Evolutionary conservation across 2,888 invertebrate species (phyloP), one percentile per base, ranked within the genome.

Genomic region (Seira musarum): DNA sequence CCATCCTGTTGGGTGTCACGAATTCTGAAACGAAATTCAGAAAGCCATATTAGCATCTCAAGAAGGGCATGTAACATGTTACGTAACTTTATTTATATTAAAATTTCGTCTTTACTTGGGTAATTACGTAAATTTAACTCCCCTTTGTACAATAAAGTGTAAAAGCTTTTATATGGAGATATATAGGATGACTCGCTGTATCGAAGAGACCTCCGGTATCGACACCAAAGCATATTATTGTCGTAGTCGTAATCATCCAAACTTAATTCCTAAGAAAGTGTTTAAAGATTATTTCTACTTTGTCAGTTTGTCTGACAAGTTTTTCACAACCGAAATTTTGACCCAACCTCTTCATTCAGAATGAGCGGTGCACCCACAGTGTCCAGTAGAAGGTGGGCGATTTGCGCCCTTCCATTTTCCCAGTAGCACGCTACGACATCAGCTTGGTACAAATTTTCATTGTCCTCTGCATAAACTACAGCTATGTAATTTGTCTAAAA

Each of bases 391-490:
- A 85, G 72, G 71, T 86, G 86, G 21, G 76, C 83, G 35, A 86
- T 69, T 74, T 49, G 69, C 8, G 79, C 83, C 21, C 82, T 61
- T 30, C 86, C 86, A 57, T 78, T 66, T 10, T 85, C 84, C 68
- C 85, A 57, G 61, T 84, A 85, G 65, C 86, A 86, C 1, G 83
- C 83, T 0, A 83, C 83, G 63, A 86, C 77, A 60, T 86, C 86
- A 1, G 85, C 85, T 71, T 85, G 85, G 17, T 64, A 57, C 17
- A 86, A 67, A 46, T 83, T 84, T 8, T 81, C 78, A 53, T 81
- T 84, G 53, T 86, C 86, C 21, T 85, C 84, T 24, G 85, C 83
- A 65, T 84, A 85, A 19, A 85, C 85, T 0, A 85, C 85, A 17
- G 83, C 86, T 21, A 86, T 30, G 69, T 85, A 86, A 30, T 8